Evolutionary conservation across 1,140 invertebrate species (phyloP), one percentile per base, ranked within the genome.

Genomic region (Hyles vespertilio): DNA sequence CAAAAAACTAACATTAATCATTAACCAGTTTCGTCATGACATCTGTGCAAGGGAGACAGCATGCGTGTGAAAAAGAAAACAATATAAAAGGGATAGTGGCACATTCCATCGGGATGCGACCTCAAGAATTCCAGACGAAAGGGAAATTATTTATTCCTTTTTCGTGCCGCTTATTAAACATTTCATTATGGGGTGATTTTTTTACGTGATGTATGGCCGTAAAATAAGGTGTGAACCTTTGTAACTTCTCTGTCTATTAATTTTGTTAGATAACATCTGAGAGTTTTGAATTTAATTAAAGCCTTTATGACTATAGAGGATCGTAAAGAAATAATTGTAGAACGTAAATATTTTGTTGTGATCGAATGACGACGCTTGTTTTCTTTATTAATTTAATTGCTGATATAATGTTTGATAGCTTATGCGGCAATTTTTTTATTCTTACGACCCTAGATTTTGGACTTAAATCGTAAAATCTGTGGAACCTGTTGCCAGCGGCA

Each of bases 1-100:
- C n/a, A 47, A 81, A 83, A 81, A 76, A 56, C 22, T 63, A 47
- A 48, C 74, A 84, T 87, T 87, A 81, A 84, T 87, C 84, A 87
- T 55, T 74, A 84, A 84, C 80, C 74, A 72, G 77, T 84, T 81
- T 71, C 57, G 59, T 70, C 56, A 58, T 48, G 58, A 51, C 49
- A 22, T 48, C 1, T 40, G 36, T 8, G 36, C 6, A 3, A 47
- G 10, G 5, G 46, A 5, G 46, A 48, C 11, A 48, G n/a, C 7
- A 56, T 34, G 7, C 9, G 54, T n/a, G 54, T 48, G 69, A 84
- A 55, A 69, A 65, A 67, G 75, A 81, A 10, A 54, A 56, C 54
- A 43, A 46, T 59, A 59, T 65, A 62, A 86, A 65, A 79, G 76
- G 71, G 84, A 87, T 61, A 80, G 77, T 74, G 61, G 50, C 50